phyloP scores from a whole-genome alignment of 2,888 invertebrate genomes.

The Aphrophora alni region DNA sequence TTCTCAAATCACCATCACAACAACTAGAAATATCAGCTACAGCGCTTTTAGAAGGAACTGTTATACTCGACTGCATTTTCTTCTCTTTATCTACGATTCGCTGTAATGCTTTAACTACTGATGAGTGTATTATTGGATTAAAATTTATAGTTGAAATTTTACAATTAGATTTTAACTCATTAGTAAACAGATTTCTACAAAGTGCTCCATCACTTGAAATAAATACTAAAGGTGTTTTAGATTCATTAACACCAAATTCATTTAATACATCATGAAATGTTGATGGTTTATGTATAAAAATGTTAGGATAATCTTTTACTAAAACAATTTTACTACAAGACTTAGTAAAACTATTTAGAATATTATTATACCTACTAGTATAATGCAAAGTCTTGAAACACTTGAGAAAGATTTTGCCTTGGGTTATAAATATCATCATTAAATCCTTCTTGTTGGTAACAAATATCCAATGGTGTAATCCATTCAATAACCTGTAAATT shows the following conservation, averaged over 20 bases:
- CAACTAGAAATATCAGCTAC: background rate
- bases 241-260: background rate
- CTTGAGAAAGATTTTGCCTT: constrained; percentile 16
- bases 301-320: constrained; percentile 32
- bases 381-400: constrained; percentile 27
- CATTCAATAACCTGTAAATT: constrained; percentile 74
- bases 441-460: background rate
- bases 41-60: constrained; percentile 6
- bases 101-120: constrained; percentile 18
- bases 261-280: constrained; percentile 27
- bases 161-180: background rate
- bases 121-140: constrained; percentile 18
- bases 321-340: constrained; percentile 13
- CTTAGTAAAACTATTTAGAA: background rate
- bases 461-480: constrained; percentile 78
- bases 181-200: constrained; percentile 25
- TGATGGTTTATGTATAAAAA: constrained; percentile 25
- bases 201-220: constrained; percentile 20
- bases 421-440: background rate
- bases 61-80: background rate
- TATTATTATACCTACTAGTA: constrained; percentile 25
- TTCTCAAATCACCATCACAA: constrained; percentile 25
- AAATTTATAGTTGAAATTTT: constrained; percentile 19
- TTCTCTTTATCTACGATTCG: constrained; percentile 1
- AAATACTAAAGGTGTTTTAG: constrained; percentile 28